phyloP scores from a whole-genome alignment of 2,113 vertebrate species.

The Opisthocomus hoazin region DNA sequence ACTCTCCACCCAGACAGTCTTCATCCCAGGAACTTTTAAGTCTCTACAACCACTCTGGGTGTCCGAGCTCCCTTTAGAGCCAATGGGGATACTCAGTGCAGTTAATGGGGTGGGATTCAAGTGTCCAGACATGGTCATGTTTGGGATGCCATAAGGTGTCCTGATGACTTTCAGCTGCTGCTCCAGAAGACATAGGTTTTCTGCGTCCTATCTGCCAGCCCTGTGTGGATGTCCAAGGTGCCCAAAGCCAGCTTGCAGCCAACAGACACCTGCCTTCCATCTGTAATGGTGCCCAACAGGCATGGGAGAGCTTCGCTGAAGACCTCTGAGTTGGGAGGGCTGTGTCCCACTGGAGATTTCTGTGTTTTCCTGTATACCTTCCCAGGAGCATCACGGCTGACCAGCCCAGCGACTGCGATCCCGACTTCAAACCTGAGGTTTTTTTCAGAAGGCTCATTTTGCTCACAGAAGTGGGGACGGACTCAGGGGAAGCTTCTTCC shows the following conservation, averaged over 20 bases:
- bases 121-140: not conserved
- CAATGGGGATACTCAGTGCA: not conserved
- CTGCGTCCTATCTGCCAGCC: rapidly evolving
- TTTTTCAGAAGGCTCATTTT: not conserved
- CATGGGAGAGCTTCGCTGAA: not conserved
- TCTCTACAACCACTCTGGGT: not conserved
- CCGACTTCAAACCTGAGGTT: not conserved
- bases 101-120: not conserved
- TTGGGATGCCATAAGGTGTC: not conserved
- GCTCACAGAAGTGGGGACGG: not conserved
- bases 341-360: not conserved
- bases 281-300: not conserved
- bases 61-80: not conserved
- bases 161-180: not conserved
- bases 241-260: not conserved
- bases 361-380: not conserved
- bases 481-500: not conserved
- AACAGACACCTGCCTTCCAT: not conserved
- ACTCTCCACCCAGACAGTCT: not conserved
- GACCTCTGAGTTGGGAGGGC: not conserved
- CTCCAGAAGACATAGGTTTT: not conserved
- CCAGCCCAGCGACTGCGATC: not conserved
- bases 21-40: not conserved
- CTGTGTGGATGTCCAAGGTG: not conserved
- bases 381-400: rapidly evolving